Conservation (phyloP, 2,113 vertebrate species). For the Saccopteryx bilineata region DNA sequence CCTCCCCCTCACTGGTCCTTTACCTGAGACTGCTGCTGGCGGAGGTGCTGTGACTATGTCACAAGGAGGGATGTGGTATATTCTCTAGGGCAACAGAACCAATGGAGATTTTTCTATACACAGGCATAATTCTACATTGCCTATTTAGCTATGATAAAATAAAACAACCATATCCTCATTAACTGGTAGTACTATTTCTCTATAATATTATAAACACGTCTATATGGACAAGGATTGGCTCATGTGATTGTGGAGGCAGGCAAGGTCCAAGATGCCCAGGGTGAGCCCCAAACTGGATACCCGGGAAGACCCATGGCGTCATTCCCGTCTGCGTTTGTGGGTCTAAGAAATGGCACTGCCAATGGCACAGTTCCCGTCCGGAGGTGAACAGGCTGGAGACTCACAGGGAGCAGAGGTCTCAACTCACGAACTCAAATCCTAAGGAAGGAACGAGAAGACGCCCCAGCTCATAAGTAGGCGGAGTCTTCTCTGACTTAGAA, state of each 20-base stretch:
- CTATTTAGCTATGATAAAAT: neutral
- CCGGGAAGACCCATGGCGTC: fast-evolving
- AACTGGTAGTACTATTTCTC: neutral
- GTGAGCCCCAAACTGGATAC: neutral
- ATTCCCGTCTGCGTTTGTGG: fast-evolving
- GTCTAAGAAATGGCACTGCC: too few relatives aligned
- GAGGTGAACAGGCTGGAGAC: fast-evolving
- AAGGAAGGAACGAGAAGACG: neutral
- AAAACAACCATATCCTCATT: neutral
- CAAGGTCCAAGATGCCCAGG: neutral
- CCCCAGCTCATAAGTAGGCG: too few relatives aligned
- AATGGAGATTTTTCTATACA: too few relatives aligned
- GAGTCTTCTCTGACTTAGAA: too few relatives aligned
- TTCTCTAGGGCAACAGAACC: neutral
- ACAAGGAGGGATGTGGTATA: neutral
- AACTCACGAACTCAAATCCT: neutral
- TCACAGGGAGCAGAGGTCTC: too few relatives aligned
- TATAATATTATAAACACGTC: neutral
- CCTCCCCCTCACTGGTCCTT: neutral
- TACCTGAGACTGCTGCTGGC: neutral
- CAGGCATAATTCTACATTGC: neutral
- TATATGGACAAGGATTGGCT: neutral
- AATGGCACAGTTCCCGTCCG: too few relatives aligned
- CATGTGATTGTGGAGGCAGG: fast-evolving
- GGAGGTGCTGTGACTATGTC: neutral